Base-by-base conservation (phyloP, 2,113 vertebrate genomes). In the Chaetodon trifascialis region DNA sequence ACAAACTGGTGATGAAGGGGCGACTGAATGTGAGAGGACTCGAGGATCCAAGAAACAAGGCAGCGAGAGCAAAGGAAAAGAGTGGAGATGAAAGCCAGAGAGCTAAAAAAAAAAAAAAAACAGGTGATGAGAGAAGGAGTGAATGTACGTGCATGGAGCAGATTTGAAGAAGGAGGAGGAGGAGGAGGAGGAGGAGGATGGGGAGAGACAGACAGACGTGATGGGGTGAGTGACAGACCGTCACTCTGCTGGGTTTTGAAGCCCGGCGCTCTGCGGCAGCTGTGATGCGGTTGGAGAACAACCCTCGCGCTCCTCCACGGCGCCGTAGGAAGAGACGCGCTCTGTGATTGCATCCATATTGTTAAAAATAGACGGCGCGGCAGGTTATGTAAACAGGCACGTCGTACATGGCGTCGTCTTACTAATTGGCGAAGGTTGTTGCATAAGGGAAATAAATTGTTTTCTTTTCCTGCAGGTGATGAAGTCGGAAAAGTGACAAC, bases 351-450 rank as follows among this genome's bases (percentile, higher is more conserved):
- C 58, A 80, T 79, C 86, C 83, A 60, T 49, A 44, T 1, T 44
- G 91, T 76, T 92, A 92, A 87, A 94, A 93, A 92, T 90, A 92
- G 90, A 76, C 21, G n/a, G 38, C 7, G 46, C 54, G 47, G 62
- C 8, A 72, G 81, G 68, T 88, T 91, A 83, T 78, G 85, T 88
- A 89, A 91, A 89, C 82, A 67, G 60, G 81, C 23, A 74, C 15
- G 49, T 75, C 75, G 65, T 83, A 44, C 68, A 60, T 65, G 30
- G 62, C 21, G 17, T 42, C 51, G 63, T 68, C 75, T 63, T 19
- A 55, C 81, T 92, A 92, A 92, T 87, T 91, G 85, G 67, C 5
- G 54, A 76, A 40, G 30, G 25, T 64, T 82, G 86, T 67, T 79
- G 68, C 69, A 81, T 21, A 17, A 52, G 55, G 47, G 7, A 46